A percentile compares a stretch with the other conserved stretches of the same genome.
phyloP scores from a whole-genome alignment of 1,140 invertebrate species.

The Lepidurus couesii region DNA sequence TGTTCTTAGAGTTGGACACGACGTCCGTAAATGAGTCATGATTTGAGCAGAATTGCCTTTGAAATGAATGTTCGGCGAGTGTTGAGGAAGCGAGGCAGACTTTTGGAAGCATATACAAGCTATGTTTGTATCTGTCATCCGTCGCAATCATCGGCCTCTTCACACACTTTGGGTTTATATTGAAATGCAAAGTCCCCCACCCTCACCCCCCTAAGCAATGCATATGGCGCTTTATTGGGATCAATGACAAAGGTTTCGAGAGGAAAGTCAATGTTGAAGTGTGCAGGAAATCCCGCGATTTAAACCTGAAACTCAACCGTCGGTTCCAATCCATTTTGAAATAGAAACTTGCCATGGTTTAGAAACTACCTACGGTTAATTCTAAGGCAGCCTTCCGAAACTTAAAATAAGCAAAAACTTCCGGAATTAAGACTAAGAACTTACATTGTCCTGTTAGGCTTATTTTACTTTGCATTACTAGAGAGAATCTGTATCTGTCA shows the following conservation, averaged over 20 bases:
- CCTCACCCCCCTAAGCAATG: neutral
- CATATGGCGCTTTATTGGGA: conserved; percentile 11
- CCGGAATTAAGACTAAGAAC: too few species aligned
- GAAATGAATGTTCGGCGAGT: neutral
- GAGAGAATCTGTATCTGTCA: too few species aligned
- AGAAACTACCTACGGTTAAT: too few species aligned
- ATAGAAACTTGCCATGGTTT: neutral
- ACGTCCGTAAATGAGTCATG: too few species aligned
- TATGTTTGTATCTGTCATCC: conserved; percentile 7
- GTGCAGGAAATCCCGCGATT: neutral
- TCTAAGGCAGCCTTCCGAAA: too few species aligned
- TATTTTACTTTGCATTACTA: too few species aligned
- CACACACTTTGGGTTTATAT: neutral
- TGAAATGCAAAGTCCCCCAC: conserved; percentile 13
- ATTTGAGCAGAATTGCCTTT: too few species aligned
- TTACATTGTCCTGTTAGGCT: too few species aligned
- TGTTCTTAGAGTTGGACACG: too few species aligned
- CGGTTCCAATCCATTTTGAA: neutral
- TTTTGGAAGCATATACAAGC: neutral
- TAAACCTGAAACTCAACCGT: neutral
- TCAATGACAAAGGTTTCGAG: conserved; percentile 10
- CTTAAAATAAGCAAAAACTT: too few species aligned
- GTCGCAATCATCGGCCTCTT: conserved; percentile 17
- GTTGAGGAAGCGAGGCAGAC: neutral
- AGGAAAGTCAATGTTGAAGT: conserved; percentile 6